Evolutionary conservation across 2,797 vertebrate genomes (phyloP).

Genomic region (Etheostoma nigrum): DNA sequence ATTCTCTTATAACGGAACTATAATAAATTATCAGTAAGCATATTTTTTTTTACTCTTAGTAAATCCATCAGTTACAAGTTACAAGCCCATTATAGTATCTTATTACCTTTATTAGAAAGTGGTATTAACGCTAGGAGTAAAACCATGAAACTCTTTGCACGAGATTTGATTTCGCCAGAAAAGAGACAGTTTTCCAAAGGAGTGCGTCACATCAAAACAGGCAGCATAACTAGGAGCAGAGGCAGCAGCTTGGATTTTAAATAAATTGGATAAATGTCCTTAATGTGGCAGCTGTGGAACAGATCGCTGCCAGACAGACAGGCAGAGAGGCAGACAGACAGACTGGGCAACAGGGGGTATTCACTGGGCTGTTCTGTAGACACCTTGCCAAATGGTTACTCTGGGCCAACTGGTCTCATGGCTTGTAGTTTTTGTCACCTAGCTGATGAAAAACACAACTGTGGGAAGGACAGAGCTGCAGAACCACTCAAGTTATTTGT

Average conservation of each 20-base stretch:
- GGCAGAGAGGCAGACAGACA: neutral
- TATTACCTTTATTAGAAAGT: neutral
- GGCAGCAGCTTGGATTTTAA: slow-evolving; percentile 11
- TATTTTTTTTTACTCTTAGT: too few species aligned
- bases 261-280: slow-evolving; percentile 21
- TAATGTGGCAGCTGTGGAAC: slow-evolving; percentile 45
- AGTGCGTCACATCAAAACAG: slow-evolving; percentile 15
- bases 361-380: slow-evolving; percentile 36
- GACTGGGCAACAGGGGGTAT: slow-evolving; percentile 35
- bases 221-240: neutral
- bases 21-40: too few species aligned
- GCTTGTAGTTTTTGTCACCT: slow-evolving; percentile 35
- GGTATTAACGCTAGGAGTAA: neutral
- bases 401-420: slow-evolving; percentile 40
- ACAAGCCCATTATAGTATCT: neutral
- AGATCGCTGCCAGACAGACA: slow-evolving; percentile 37
- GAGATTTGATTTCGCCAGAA: neutral
- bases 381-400: slow-evolving; percentile 61
- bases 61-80: neutral
- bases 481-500: neutral
- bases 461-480: slow-evolving; percentile 5
- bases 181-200: neutral
- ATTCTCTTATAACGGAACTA: too few species aligned
- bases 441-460: slow-evolving; percentile 37
- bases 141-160: neutral